These are phyloP conservation scores for Melanostoma scalare DNA, from an alignment of 2,888 invertebrate species.

Conservation along the genomic window DNA sequence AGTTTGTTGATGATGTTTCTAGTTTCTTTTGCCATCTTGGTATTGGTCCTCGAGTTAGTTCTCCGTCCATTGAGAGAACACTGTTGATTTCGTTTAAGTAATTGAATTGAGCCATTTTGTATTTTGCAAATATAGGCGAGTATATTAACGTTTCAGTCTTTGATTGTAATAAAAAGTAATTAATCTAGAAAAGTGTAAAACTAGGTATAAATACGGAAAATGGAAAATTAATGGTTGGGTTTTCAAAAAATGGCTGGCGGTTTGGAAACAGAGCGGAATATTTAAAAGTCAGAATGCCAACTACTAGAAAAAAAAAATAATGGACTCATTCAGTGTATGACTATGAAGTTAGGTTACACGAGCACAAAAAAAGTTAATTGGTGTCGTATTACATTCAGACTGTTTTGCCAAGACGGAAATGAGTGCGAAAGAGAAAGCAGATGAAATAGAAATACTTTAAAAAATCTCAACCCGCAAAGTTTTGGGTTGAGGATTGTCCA, in stretches of 20 bases:
- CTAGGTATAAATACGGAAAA: constrained; percentile 2
- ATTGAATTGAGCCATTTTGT: constrained; percentile 89
- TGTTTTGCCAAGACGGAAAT: too few species aligned
- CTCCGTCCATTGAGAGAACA: constrained; percentile 90
- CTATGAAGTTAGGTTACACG: too few species aligned
- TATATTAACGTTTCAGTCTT: not conserved
- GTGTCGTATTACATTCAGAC: too few species aligned
- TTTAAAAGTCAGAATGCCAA: constrained; percentile 39
- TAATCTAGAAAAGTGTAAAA: not conserved
- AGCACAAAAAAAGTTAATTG: too few species aligned
- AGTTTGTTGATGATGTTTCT: constrained; percentile 83
- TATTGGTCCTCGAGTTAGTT: constrained; percentile 89
- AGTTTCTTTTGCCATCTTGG: constrained; percentile 90
- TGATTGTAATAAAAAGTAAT: constrained; percentile 10
- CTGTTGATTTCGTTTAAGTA: constrained; percentile 91
- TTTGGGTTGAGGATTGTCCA: too few species aligned
- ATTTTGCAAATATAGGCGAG: not conserved
- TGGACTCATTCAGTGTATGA: constrained; percentile 21
- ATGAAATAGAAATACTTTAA: too few species aligned
- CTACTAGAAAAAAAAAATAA: not conserved
- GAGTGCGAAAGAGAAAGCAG: too few species aligned
- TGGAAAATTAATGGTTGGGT: not conserved
- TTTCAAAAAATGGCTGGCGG: constrained; percentile 40
- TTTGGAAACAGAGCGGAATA: constrained; percentile 40
- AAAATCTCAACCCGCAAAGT: too few species aligned